Base-by-base conservation (phyloP, 2,113 vertebrate genomes). In the Limanda limanda region DNA sequence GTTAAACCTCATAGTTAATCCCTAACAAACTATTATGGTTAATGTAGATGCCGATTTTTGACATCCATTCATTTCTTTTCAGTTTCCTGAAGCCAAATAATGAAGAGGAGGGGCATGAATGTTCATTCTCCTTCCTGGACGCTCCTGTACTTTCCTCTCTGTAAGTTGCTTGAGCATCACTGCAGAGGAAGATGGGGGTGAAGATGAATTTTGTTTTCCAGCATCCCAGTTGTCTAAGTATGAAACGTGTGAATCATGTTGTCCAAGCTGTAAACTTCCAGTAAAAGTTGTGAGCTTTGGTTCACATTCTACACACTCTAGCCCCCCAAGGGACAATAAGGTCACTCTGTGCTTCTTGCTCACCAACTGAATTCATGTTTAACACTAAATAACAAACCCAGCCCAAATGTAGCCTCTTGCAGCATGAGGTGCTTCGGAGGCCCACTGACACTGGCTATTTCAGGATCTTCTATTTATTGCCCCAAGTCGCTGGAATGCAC, bases 381-480 rank as follows among this genome's bases (percentile, higher is more conserved):
- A 48, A 71, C 62, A 48, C 18, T 63, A 74, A 70, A 48, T 68
- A 74, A 62, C 37, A 65, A 18, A 74, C 35, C 27, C 21, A 11
- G 21, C 63, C 61, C n/a, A 71, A 52, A 58, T 42, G n/a, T 40
- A 62, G 65, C 58, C 69, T 64, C 2, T 58, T 48, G 45, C 74
- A 56, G 47, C 69, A 63, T 51, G 77, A 68, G 66, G 52, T 51
- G 66, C 62, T 75, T 82, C 70, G 45, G 52, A 79, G 81, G 64
- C 76, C 73, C 76, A 66, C 87, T 52, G 78, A 81, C 59, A 31
- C 60, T 14, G 9, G 90, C 93, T 95, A 95, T 95, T 95, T 94
- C 90, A 86, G 93, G 92, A 68, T 78, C 81, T 88, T 92, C 95
- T 95, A 95, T 95, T 95, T 95, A 93, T 94, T 94, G 78, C 93